Conservation (phyloP, 2,888 invertebrate genomes). For the Eilema caniola region DNA sequence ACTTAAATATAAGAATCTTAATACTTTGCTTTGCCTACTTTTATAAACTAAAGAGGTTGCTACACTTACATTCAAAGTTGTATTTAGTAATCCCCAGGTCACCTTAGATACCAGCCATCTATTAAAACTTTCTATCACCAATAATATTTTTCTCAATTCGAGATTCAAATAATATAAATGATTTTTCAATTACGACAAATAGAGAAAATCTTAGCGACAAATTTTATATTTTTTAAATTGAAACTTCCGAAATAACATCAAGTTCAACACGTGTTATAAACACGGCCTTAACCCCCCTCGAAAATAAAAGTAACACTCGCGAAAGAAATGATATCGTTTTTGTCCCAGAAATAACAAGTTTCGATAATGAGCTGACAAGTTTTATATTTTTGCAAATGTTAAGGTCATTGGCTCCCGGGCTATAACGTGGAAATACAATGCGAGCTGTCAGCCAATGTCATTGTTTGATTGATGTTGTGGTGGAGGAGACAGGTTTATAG, state of each 20-base stretch:
- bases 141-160: no score
- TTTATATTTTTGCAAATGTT: conserved; percentile 16
- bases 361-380: conserved; percentile 8
- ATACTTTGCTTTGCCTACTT: no score
- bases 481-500: conserved; percentile 37
- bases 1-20: no score
- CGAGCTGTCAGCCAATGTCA: conserved; percentile 40
- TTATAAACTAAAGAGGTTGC: no score
- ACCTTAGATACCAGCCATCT: no score
- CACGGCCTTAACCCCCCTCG: neutral
- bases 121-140: no score
- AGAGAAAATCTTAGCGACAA: no score
- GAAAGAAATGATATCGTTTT: conserved; percentile 2
- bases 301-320: conserved; percentile 9
- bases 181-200: no score
- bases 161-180: no score
- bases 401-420: conserved; percentile 35
- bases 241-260: neutral
- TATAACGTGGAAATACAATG: conserved; percentile 42
- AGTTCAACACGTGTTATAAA: neutral
- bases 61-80: no score
- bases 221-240: neutral
- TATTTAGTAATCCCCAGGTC: no score
- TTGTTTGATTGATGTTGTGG: conserved; percentile 44
- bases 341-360: conserved; percentile 8